These are phyloP conservation scores for Erebia epiphron DNA, from an alignment of 2,888 invertebrate genomes.

Conservation along the genomic window DNA sequence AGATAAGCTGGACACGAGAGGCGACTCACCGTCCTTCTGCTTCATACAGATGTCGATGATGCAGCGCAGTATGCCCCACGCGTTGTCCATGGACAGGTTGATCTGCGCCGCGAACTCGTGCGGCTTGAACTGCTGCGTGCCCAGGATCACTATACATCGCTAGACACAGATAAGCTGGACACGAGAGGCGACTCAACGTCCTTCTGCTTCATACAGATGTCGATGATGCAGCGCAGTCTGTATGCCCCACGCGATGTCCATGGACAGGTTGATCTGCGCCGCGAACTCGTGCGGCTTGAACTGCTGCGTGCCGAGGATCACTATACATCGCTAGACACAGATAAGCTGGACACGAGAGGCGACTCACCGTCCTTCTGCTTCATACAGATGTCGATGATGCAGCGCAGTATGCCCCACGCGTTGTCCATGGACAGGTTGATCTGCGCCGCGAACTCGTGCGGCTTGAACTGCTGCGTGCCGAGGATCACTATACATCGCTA, in stretches of 20 bases:
- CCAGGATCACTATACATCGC: conserved; percentile 98
- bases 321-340: too few species aligned
- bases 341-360: background rate
- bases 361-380: conserved; percentile 95
- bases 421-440: conserved; percentile 99
- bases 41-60: conserved; percentile 99
- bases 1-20: background rate
- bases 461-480: conserved; percentile 99
- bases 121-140: conserved; percentile 99
- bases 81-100: conserved; percentile 99
- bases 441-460: conserved; percentile 98
- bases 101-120: conserved; percentile 99
- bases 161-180: background rate
- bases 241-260: conserved; percentile 99
- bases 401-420: conserved; percentile 98
- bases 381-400: conserved; percentile 98
- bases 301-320: conserved; percentile 98
- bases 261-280: conserved; percentile 98
- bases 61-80: conserved; percentile 98
- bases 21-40: conserved; percentile 92
- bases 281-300: conserved; percentile 99
- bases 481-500: too few species aligned
- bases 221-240: conserved; percentile 98
- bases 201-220: conserved; percentile 97
- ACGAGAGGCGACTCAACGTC: conserved; percentile 85